Evolutionary conservation across 2,797 vertebrate genomes (phyloP), one percentile per base, ranked within the genome.

Genomic region (Huso huso): DNA sequence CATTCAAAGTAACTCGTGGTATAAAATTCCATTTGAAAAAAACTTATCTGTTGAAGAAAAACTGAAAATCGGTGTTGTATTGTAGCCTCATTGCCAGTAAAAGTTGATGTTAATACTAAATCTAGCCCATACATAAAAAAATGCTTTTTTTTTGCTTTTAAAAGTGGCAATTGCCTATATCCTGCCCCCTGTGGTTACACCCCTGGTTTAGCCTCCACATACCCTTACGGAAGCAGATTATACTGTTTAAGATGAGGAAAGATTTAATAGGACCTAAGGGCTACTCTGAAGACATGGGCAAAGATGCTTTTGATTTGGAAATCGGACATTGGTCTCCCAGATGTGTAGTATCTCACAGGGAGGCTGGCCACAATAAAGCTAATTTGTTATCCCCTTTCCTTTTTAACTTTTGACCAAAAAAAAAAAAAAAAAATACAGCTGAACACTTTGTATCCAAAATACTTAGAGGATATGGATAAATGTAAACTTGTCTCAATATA

Each of bases 221-320:
- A 9, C 50, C 67, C 78, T 81, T 80, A 68, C 69, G 72, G 74
- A 77, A 69, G 66, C 74, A 84, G 79, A 86, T 87, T 82, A 86
- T 84, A 84, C 82, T 69, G 71, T 77, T 72, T 51, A 71, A 73
- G 67, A 75, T 71, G 73, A 76, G 72, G 74, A 75, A 79, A 79
- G 82, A 78, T 80, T 76, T 84, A 80, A 86, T 83, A 79, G 82
- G 78, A 79, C 74, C 18, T 55, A 55, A 10, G n/a, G 53, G 53
- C 53, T 10, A 55, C 53, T 55, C 53, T 55, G 10, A 55, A 55
- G 53, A 55, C 53, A 55, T 10, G n/a, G 37, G 9, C 10, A 10
- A 10, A 10, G n/a, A n/a, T 10, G n/a, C 10, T n/a, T 55, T 55
- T 55, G 53, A 55, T 55, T 55, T n/a, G 9, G 53, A 55, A n/a